Evolutionary conservation across 2,888 invertebrate species (phyloP), one percentile per base, ranked within the genome.

Genomic region (Phyllotreta striolata): DNA sequence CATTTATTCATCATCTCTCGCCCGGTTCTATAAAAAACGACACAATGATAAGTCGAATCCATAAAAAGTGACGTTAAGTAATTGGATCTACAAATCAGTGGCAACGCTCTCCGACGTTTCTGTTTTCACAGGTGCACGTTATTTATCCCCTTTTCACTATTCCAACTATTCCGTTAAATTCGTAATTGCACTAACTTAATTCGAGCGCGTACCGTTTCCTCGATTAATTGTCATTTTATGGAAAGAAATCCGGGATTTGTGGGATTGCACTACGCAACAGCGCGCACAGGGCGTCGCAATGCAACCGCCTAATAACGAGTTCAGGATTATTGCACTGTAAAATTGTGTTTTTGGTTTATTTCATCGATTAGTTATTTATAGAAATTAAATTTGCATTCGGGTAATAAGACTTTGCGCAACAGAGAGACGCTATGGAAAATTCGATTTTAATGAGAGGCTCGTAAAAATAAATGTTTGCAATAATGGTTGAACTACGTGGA

Each of bases 51-150:
- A 6, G 55, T 55, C 55, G 24, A 55, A 55, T 41, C 43, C 55
- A 43, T 55, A 55, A 55, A 55, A 55, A 55, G 55, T 55, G 55
- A 41, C 55, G 43, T 35, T 55, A 55, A 55, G 55, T 55, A 55
- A 55, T 55, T 55, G 55, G 55, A 43, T 55, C 55, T 40, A 55
- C 55, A 55, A 55, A 55, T 55, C 55, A 55, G 55, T 14, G 24
- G 40, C 7, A 10, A 54, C 14, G 40, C 54, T 12, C 14, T 54
- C 14, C 24, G 37, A 43, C 43, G 9, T 6, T 43, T 10, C 12
- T 12, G 12, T 41, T 41, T n/a, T 43, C 43, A 43, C 10, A 43
- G 43, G 10, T 24, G 2, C 2, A 24, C 44, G 44, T 47, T 14
- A 47, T 47, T 47, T 6, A 47, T 13, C 7, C n/a, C 4, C 14